These are phyloP conservation scores for Holotrichia oblita DNA, from an alignment of 1,140 invertebrate genomes.

Conservation along the genomic window DNA sequence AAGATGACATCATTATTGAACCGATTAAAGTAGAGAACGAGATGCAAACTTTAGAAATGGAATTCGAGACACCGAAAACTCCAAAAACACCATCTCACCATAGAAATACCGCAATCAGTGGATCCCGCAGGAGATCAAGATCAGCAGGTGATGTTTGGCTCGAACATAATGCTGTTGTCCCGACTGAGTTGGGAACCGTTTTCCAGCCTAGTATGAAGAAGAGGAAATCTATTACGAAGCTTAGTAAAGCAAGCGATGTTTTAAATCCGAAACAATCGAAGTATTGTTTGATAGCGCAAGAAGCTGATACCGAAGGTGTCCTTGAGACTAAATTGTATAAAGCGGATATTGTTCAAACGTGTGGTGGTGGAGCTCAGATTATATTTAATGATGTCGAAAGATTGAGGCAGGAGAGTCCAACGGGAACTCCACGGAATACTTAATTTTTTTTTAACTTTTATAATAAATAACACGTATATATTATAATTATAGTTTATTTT, in stretches of 20 bases:
- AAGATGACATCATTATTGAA: not conserved
- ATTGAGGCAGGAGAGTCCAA: slow-evolving; percentile 85
- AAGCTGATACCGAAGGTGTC: slow-evolving; percentile 89
- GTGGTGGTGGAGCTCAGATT: slow-evolving; percentile 92
- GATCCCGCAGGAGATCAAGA: slow-evolving; percentile 69
- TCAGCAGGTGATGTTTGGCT: slow-evolving; percentile 87
- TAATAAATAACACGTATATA: too few species aligned
- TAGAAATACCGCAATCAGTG: not conserved
- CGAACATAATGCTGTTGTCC: slow-evolving; percentile 83
- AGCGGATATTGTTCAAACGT: slow-evolving; percentile 89
- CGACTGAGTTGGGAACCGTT: slow-evolving; percentile 83
- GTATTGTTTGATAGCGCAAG: slow-evolving; percentile 92
- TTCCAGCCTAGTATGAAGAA: slow-evolving; percentile 86
- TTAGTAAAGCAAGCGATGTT: slow-evolving; percentile 77
- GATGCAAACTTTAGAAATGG: slow-evolving; percentile 46
- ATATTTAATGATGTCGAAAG: slow-evolving; percentile 96
- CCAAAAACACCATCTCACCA: slow-evolving; percentile 26
- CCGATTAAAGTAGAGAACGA: slow-evolving; percentile 57
- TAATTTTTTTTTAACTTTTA: not conserved
- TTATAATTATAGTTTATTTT: too few species aligned
- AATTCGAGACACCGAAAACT: slow-evolving; percentile 36
- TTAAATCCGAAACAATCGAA: slow-evolving; percentile 79
- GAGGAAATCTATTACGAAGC: slow-evolving; percentile 84
- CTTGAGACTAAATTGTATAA: slow-evolving; percentile 94
- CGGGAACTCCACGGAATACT: slow-evolving; percentile 44